These are phyloP conservation scores for Siderastrea siderea DNA, from an alignment of 92 coral and sea anemone species.

Conservation along the genomic window DNA sequence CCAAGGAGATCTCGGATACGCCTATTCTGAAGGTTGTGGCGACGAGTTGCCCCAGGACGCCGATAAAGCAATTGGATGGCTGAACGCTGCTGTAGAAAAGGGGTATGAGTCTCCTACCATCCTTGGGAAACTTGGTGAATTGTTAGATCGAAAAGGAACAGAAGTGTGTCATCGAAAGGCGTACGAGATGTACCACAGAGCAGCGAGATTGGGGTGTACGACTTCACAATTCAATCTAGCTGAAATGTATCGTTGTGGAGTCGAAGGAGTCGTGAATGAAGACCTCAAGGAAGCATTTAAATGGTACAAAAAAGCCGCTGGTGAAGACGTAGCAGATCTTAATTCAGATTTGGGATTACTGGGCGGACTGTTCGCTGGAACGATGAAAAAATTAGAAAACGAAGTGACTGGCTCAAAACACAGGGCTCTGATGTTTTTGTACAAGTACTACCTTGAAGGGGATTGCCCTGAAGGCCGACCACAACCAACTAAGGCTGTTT, in stretches of 20 bases:
- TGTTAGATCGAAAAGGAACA: slow-evolving; percentile 52
- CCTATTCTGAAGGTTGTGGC: slow-evolving; percentile 50
- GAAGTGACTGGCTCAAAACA: background rate
- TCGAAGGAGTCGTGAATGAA: slow-evolving; percentile 64
- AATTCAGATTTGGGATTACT: background rate
- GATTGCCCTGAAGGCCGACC: slow-evolving; percentile 31
- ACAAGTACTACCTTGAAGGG: slow-evolving; percentile 57
- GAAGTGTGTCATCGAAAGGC: slow-evolving; percentile 7
- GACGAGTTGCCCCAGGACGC: slow-evolving; percentile 41
- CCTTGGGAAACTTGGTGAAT: slow-evolving; percentile 35
- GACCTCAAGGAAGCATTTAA: slow-evolving; percentile 23
- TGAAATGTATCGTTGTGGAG: slow-evolving; percentile 36
- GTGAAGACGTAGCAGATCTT: too few relatives aligned
- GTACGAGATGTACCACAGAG: slow-evolving; percentile 30
- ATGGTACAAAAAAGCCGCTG: too few relatives aligned
- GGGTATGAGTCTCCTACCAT: background rate
- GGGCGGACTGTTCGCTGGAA: background rate
- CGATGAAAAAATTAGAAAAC: slow-evolving; percentile 20
- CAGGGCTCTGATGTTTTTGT: slow-evolving; percentile 35
- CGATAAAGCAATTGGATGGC: slow-evolving; percentile 80
- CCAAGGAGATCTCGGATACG: slow-evolving; percentile 54
- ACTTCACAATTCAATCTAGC: slow-evolving; percentile 56
- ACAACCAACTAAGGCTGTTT: slow-evolving; percentile 73
- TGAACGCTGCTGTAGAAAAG: slow-evolving; percentile 43
- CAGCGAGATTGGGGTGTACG: slow-evolving; percentile 59